These are phyloP conservation scores for Cephus rjabovi DNA, from an alignment of 2,888 invertebrate genomes.

Conservation along the genomic window DNA sequence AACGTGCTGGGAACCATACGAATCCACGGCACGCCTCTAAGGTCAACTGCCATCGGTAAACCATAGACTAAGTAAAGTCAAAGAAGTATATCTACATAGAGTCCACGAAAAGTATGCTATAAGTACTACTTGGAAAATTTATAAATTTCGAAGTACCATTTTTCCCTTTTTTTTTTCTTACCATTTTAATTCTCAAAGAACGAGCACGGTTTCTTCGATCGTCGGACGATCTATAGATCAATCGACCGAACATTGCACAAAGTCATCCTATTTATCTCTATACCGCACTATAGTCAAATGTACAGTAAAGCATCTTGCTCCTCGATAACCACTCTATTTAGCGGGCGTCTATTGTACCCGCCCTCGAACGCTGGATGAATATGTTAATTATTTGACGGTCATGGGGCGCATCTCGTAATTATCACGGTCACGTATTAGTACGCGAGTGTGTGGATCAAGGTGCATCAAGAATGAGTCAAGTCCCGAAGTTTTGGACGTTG, in stretches of 20 bases:
- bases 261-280: too few species aligned
- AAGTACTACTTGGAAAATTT: too few species aligned
- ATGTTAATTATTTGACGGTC: constrained; percentile 7
- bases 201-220: too few species aligned
- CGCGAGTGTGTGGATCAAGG: not conserved
- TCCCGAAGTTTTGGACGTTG: not conserved
- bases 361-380: constrained; percentile 4
- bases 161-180: too few species aligned
- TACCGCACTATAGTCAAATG: too few species aligned
- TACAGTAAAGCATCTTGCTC: not conserved
- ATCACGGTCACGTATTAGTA: not conserved
- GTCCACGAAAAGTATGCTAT: too few species aligned
- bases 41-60: constrained; percentile 11
- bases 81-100: too few species aligned
- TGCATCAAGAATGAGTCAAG: not conserved
- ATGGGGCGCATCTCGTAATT: constrained; percentile 1
- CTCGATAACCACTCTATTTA: constrained; percentile 8
- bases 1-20: constrained; percentile 18
- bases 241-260: too few species aligned
- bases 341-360: constrained; percentile 2
- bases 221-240: too few species aligned
- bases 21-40: constrained; percentile 6
- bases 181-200: too few species aligned
- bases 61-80: too few species aligned
- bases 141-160: too few species aligned